Conservation (phyloP, 2,888 invertebrate species). For the Scrobipalpa costella region DNA sequence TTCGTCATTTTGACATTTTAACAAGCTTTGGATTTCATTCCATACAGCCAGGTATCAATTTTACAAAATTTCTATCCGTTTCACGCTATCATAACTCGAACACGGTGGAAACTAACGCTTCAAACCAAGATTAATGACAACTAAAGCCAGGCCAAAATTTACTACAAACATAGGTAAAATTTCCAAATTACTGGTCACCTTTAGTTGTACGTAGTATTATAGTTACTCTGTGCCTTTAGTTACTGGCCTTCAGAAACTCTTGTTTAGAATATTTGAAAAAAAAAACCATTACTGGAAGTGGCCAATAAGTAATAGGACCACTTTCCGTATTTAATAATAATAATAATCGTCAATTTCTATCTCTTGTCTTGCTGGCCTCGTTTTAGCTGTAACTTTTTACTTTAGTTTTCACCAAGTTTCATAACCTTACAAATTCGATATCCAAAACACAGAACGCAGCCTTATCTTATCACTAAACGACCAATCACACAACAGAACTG, state of each 20-base stretch:
- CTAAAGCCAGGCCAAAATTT: too few relatives aligned
- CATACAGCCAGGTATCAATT: conserved; percentile 17
- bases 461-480: background rate
- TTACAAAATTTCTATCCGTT: background rate
- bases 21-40: conserved; percentile 19
- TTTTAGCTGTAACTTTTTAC: background rate
- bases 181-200: too few relatives aligned
- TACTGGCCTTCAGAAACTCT: too few relatives aligned
- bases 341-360: too few relatives aligned
- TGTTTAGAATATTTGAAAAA: too few relatives aligned
- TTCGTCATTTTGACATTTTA: conserved; percentile 31
- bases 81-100: background rate
- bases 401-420: background rate
- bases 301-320: too few relatives aligned
- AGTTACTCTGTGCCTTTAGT: too few relatives aligned
- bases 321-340: too few relatives aligned
- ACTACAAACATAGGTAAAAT: too few relatives aligned
- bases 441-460: background rate
- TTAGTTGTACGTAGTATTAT: too few relatives aligned
- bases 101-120: background rate
- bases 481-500: background rate
- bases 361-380: background rate
- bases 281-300: too few relatives aligned
- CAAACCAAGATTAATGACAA: background rate
- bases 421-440: background rate